A percentile compares a stretch with the other conserved stretches of the same genome.
Evolutionary conservation across 2,888 invertebrate genomes (phyloP).

Genomic region (Caradrina clavipalpis): DNA sequence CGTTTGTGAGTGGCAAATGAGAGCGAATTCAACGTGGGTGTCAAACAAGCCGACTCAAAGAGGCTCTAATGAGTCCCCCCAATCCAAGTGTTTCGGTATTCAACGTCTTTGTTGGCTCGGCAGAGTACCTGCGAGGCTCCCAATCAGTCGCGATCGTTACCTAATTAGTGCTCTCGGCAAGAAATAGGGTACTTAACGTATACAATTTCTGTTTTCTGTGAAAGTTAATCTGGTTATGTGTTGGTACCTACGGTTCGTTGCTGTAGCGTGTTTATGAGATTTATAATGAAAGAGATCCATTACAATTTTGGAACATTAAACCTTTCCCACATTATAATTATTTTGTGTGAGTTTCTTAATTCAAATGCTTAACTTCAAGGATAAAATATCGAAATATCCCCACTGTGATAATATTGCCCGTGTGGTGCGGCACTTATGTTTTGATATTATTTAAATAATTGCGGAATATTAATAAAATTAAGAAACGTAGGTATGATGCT

Average conservation of each 20-base stretch:
- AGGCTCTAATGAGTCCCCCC: slow-evolving; percentile 73
- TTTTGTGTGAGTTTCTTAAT: background rate
- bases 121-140: slow-evolving; percentile 55
- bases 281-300: background rate
- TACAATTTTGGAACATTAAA: background rate
- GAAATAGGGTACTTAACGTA: slow-evolving; percentile 37
- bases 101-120: slow-evolving; percentile 60
- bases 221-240: background rate
- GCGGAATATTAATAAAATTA: no score
- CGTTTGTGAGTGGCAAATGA: slow-evolving; percentile 75
- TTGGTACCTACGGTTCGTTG: background rate
- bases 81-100: slow-evolving; percentile 72
- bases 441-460: no score
- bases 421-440: no score
- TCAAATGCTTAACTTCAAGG: background rate
- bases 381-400: no score
- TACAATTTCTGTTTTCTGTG: slow-evolving; percentile 23
- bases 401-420: no score
- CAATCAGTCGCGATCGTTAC: slow-evolving; percentile 60
- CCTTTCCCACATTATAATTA: background rate
- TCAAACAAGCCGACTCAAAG: slow-evolving; percentile 76
- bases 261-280: background rate
- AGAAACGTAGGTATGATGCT: no score
- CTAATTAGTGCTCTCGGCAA: slow-evolving; percentile 56
- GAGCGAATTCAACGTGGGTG: slow-evolving; percentile 73